phyloP scores from a whole-genome alignment of 2,113 vertebrate genomes.

The Pelodiscus sinensis region DNA sequence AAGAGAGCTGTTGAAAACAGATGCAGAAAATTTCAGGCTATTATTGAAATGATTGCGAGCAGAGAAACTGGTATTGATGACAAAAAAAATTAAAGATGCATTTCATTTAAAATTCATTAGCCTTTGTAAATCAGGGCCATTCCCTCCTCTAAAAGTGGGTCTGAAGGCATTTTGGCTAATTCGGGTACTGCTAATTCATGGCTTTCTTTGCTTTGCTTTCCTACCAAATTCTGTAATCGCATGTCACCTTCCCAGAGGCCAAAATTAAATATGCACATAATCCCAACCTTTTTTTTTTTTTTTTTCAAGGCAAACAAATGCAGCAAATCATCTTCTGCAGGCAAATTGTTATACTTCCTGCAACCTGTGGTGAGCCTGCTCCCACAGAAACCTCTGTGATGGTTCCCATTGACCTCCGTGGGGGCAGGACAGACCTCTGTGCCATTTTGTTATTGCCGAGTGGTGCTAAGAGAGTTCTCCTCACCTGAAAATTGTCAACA shows the following conservation, averaged over 20 bases:
- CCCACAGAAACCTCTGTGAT: not conserved
- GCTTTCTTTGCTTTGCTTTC: slow-evolving; percentile 20
- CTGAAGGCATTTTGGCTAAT: slow-evolving; percentile 25
- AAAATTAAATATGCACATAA: rapidly evolving
- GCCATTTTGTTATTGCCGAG: not conserved
- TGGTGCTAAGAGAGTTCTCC: not conserved
- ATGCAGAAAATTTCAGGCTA: slow-evolving; percentile 58
- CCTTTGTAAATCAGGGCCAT: slow-evolving; percentile 54
- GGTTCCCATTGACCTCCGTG: not conserved
- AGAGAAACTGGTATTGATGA: slow-evolving; percentile 55
- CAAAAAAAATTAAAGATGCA: slow-evolving; percentile 58
- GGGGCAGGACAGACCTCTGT: not conserved
- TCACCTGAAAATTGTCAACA: not conserved
- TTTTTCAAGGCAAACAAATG: too few relatives aligned
- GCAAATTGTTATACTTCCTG: not conserved
- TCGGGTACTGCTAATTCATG: slow-evolving; percentile 12
- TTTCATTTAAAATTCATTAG: slow-evolving; percentile 70
- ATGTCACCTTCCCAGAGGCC: not conserved
- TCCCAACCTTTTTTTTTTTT: not conserved
- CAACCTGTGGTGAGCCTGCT: not conserved
- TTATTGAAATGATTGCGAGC: slow-evolving; percentile 58
- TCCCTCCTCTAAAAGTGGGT: not conserved
- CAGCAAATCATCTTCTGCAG: not conserved
- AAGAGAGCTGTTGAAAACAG: slow-evolving; percentile 64
- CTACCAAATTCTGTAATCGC: slow-evolving; percentile 8